These are phyloP conservation scores for Zonitis immaculata DNA, from an alignment of 2,888 invertebrate species.

Conservation along the genomic window DNA sequence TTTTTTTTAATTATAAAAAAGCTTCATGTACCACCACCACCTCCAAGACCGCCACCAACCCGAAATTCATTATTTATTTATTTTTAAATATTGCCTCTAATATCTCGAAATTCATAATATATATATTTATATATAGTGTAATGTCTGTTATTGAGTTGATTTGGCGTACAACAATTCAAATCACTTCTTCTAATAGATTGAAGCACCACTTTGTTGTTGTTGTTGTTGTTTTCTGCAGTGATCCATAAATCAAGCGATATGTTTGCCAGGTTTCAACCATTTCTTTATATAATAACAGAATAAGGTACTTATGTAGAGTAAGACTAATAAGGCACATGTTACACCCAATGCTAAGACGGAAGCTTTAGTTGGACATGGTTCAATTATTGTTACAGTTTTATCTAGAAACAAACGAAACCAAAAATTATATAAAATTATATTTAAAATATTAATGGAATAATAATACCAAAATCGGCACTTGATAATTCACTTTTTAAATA, in stretches of 20 bases:
- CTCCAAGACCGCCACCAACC: slow-evolving; percentile 43
- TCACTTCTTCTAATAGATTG: slow-evolving; percentile 10
- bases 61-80: slow-evolving; percentile 29
- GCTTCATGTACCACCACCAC: slow-evolving; percentile 36
- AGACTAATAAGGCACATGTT: slow-evolving; percentile 82
- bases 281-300: slow-evolving; percentile 93
- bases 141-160: background rate
- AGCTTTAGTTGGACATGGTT: slow-evolving; percentile 87
- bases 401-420: slow-evolving; percentile 67
- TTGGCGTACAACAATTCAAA: slow-evolving; percentile 1
- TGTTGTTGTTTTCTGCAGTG: slow-evolving; percentile 2
- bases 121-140: too few species aligned
- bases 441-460: too few species aligned
- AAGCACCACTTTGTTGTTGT: slow-evolving; percentile 25
- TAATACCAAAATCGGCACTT: slow-evolving; percentile 68
- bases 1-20: slow-evolving; percentile 16
- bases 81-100: too few species aligned
- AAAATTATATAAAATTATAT: too few species aligned
- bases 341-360: slow-evolving; percentile 88
- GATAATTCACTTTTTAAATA: slow-evolving; percentile 74
- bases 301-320: slow-evolving; percentile 85
- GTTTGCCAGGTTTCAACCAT: slow-evolving; percentile 82
- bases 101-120: too few species aligned
- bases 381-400: slow-evolving; percentile 85
- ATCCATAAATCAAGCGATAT: slow-evolving; percentile 57